These are phyloP conservation scores for Peromyscus polionotus DNA, from an alignment of 2,113 vertebrate genomes.

Conservation along the genomic window DNA sequence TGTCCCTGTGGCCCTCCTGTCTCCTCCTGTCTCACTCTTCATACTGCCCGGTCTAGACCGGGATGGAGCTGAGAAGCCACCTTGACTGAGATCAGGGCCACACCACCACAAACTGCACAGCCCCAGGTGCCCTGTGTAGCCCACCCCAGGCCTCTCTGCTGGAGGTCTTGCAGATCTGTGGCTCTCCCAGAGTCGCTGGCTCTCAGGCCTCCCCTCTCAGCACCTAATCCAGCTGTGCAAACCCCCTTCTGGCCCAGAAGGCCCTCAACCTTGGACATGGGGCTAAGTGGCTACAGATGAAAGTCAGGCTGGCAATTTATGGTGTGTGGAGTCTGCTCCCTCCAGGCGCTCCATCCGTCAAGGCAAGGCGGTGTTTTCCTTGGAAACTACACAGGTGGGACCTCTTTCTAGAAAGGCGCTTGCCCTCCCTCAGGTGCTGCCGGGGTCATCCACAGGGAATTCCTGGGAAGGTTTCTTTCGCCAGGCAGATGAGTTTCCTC, in stretches of 20 bases:
- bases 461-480: constrained; percentile 86
- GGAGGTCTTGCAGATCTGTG: not conserved
- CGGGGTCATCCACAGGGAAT: constrained; percentile 84
- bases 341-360: constrained; percentile 88
- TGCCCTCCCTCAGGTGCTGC: constrained; percentile 87
- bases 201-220: not conserved
- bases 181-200: not conserved
- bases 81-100: not conserved
- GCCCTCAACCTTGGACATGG: not conserved
- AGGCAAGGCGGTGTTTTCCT: constrained; percentile 90
- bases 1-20: not conserved
- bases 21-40: not conserved
- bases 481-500: constrained; percentile 86
- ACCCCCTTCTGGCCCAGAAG: not conserved
- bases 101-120: not conserved
- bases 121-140: not conserved
- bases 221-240: not conserved
- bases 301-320: constrained; percentile 88
- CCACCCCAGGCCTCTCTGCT: not conserved
- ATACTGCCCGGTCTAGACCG: not conserved
- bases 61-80: not conserved
- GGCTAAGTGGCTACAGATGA: constrained; percentile 75
- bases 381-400: constrained; percentile 88
- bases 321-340: constrained; percentile 85
- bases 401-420: constrained; percentile 86